Evolutionary conservation across 2,113 vertebrate species (phyloP), one percentile per base, ranked within the genome.

Genomic region (Pseudorectes ferrugineus): DNA sequence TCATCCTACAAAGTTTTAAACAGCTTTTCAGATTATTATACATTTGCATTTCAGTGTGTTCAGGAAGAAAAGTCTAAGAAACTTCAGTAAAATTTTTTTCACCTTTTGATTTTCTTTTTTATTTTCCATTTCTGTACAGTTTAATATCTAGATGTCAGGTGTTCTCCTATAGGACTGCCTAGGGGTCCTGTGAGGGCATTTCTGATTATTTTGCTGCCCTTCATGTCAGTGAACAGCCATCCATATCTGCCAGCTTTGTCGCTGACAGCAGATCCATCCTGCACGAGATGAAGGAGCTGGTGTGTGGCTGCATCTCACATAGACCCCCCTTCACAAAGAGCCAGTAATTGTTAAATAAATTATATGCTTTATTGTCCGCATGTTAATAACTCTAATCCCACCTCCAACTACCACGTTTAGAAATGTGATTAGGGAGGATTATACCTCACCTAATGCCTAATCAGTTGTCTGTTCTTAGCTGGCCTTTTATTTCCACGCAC

Each of bases 371-470:
- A 93, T 91, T 71, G 89, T 80, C 81, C 85, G 51, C 92, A 92
- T 92, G 89, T 68, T 91, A 94, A 96, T 96, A 97, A 93, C 86
- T 72, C 70, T 97, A 96, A 94, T 97, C 92, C 91, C 76, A 84
- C 94, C 92, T 95, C 96, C 97, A 94, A 91, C 92, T 33, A 93
- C 85, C 93, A 95, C 79, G 26, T 38, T 93, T 89, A 79, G 92
- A 91, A 79, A 79, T 89, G 74, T 42, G 93, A 97, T 97, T 95
- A 98, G 89, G 74, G 93, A 89, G 92, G 95, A 91, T 97, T 97
- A 97, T 95, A 87, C 83, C 91, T 93, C 93, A 81, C 87, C 92
- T 94, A 95, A 96, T 93, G 67, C 95, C 92, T 97, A 91, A 97
- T 97, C 76, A 28, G 87, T 88, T 95, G 71, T 86, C 94, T 89